Evolutionary conservation across 1,140 invertebrate genomes (phyloP).

Genomic region (Trichomalopsis sarcophagae): DNA sequence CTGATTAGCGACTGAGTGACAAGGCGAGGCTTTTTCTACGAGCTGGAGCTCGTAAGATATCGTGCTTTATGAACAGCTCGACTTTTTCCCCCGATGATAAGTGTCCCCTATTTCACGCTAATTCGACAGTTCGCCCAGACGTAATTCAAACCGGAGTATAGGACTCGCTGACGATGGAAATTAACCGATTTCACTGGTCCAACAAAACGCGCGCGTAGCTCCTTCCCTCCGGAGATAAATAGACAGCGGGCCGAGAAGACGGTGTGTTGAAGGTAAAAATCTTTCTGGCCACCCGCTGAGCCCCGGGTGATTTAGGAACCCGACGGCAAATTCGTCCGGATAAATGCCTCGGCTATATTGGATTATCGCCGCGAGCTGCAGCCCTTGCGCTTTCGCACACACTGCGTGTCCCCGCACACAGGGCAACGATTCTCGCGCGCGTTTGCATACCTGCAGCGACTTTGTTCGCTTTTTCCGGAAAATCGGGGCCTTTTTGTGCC

Average conservation of each 20-base stretch:
- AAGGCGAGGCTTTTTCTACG: too few relatives aligned
- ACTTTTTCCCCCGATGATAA: too few relatives aligned
- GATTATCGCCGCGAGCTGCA: conserved; percentile 16
- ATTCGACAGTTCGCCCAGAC: too few relatives aligned
- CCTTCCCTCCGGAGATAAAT: neutral
- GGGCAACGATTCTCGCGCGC: neutral
- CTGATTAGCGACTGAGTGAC: too few relatives aligned
- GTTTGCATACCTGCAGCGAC: conserved; percentile 1
- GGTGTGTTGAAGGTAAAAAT: conserved; percentile 50
- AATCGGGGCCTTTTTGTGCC: neutral
- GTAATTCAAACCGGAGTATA: neutral
- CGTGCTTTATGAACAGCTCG: neutral
- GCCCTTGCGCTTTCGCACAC: neutral
- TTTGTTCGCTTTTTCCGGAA: neutral
- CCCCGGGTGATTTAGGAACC: conserved; percentile 56
- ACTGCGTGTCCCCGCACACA: neutral
- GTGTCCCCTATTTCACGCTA: too few relatives aligned
- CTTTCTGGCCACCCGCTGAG: conserved; percentile 55
- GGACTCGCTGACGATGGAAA: neutral
- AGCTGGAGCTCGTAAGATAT: neutral
- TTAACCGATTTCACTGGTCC: neutral
- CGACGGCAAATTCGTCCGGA: conserved; percentile 56
- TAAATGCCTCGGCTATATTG: conserved; percentile 48
- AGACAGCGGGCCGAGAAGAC: conserved; percentile 2
- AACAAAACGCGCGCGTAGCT: neutral